Conservation (phyloP, 2,797 vertebrate species). For the Chiloscyllium punctatum region DNA sequence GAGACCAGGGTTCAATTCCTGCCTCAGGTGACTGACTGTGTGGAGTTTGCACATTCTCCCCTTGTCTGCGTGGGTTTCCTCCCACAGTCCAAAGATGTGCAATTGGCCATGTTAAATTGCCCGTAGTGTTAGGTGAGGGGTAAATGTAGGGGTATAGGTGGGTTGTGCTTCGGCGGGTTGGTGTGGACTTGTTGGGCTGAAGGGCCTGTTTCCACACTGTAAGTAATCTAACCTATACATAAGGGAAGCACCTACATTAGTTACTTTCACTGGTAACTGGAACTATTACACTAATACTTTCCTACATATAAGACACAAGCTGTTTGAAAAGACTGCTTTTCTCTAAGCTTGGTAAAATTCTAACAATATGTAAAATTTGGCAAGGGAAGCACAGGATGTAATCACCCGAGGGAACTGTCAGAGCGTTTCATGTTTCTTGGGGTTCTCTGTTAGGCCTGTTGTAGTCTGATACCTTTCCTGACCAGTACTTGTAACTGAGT, state of each 20-base stretch:
- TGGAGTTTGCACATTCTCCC: no score
- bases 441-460: not conserved
- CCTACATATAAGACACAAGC: not conserved
- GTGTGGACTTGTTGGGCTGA: no score
- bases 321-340: not conserved
- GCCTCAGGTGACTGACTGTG: no score
- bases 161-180: no score
- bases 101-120: no score
- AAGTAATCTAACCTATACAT: no score
- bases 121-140: no score
- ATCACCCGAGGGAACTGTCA: not conserved
- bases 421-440: not conserved
- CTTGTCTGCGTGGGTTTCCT: no score
- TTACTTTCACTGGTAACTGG: not conserved
- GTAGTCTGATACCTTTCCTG: not conserved
- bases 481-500: not conserved
- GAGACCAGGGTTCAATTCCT: no score
- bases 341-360: not conserved
- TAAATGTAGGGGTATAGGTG: no score
- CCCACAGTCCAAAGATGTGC: no score
- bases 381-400: not conserved
- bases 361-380: not conserved
- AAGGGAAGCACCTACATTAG: not conserved
- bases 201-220: no score
- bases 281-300: not conserved